phyloP scores from a whole-genome alignment of 1,140 invertebrate species.

The Polypedilum vanderplanki region DNA sequence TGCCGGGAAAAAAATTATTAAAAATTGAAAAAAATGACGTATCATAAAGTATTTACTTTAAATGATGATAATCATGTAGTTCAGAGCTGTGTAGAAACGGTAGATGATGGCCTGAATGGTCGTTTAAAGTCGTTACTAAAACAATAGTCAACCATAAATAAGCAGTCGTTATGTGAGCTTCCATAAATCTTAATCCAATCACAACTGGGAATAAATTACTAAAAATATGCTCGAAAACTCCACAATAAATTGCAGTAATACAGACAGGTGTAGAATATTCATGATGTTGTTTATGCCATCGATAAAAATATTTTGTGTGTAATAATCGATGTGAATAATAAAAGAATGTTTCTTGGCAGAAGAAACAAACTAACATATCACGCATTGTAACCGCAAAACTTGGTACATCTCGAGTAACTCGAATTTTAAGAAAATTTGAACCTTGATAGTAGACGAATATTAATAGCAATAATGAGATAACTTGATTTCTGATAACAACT shows the following conservation, averaged over 20 bases:
- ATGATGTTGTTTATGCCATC: slow-evolving; percentile 77
- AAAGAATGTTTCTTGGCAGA: slow-evolving; percentile 75
- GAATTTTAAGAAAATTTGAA: not conserved
- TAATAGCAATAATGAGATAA: slow-evolving; percentile 52
- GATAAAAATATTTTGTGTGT: slow-evolving; percentile 67
- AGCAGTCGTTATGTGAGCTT: slow-evolving; percentile 68
- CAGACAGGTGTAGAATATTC: slow-evolving; percentile 77
- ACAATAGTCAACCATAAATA: slow-evolving; percentile 75
- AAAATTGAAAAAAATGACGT: not conserved
- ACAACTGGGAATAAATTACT: slow-evolving; percentile 75
- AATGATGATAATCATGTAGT: slow-evolving; percentile 83
- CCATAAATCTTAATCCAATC: slow-evolving; percentile 65
- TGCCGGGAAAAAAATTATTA: not conserved
- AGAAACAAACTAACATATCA: slow-evolving; percentile 63
- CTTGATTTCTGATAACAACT: slow-evolving; percentile 69
- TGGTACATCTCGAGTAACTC: slow-evolving; percentile 56
- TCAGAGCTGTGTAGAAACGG: slow-evolving; percentile 80
- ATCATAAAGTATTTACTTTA: slow-evolving; percentile 53
- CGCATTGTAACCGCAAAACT: slow-evolving; percentile 68
- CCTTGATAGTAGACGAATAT: not conserved
- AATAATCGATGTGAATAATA: slow-evolving; percentile 80
- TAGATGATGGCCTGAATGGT: slow-evolving; percentile 81
- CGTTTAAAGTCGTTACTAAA: slow-evolving; percentile 69
- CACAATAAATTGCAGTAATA: slow-evolving; percentile 74
- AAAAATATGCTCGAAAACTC: slow-evolving; percentile 77